Conservation (phyloP, 2,888 invertebrate species). For the Actias luna region DNA sequence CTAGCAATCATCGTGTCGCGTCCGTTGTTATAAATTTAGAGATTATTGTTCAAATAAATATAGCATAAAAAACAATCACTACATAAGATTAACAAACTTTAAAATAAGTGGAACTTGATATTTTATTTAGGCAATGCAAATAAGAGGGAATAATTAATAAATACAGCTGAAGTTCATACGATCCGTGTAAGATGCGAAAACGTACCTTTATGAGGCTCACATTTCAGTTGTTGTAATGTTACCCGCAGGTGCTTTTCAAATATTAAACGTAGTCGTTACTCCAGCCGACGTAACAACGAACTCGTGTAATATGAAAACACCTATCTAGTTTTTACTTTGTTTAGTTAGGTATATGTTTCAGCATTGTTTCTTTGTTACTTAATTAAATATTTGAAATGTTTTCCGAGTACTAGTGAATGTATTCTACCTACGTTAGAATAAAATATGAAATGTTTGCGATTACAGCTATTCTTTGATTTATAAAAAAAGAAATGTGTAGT, state of each 20-base stretch:
- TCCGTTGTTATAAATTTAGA: too few relatives aligned
- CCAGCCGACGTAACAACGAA: constrained; percentile 23
- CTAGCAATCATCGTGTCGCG: too few relatives aligned
- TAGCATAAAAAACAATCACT: too few relatives aligned
- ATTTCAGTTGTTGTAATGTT: constrained; percentile 31
- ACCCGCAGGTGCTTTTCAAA: constrained; percentile 35
- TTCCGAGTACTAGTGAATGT: too few relatives aligned
- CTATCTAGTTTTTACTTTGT: constrained; percentile 25
- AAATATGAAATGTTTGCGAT: too few relatives aligned
- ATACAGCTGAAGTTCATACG: constrained; percentile 20
- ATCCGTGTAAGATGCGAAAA: constrained; percentile 27
- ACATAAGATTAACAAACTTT: background rate
- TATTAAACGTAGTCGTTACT: constrained; percentile 39
- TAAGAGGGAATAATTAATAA: constrained; percentile 20
- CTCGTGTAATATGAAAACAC: constrained; percentile 39
- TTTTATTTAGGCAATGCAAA: constrained; percentile 17
- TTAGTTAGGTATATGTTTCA: constrained; percentile 21
- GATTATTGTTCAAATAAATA: too few relatives aligned
- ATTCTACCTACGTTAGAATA: too few relatives aligned
- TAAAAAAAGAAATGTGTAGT: too few relatives aligned
- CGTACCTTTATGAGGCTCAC: constrained; percentile 27
- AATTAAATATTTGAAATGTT: too few relatives aligned
- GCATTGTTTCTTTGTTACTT: background rate
- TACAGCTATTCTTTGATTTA: too few relatives aligned
- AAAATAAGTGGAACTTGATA: background rate